Percentiles rank a stretch among this genome's conserved stretches.
Conservation (phyloP, 2,797 vertebrate genomes). For the Poeciliopsis paucimaculata region DNA sequence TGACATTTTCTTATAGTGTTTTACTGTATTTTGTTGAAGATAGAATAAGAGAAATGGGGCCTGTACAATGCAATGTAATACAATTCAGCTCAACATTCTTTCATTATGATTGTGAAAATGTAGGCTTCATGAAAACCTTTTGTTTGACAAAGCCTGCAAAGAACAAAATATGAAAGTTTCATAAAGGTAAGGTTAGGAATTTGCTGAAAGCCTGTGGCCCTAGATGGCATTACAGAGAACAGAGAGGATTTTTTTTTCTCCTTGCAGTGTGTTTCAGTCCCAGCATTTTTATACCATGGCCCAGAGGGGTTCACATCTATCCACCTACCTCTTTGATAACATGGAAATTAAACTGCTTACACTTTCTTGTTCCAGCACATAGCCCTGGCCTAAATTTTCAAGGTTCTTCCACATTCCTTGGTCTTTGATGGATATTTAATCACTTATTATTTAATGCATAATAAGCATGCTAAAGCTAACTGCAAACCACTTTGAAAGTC, state of each 20-base stretch:
- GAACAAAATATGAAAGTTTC: slow-evolving; percentile 17
- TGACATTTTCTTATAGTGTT: background rate
- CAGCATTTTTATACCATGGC: slow-evolving; percentile 56
- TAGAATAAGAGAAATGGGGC: background rate
- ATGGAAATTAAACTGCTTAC: slow-evolving; percentile 26
- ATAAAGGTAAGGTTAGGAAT: slow-evolving; percentile 18
- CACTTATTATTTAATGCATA: background rate
- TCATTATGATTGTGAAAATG: background rate
- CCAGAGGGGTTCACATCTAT: slow-evolving; percentile 28
- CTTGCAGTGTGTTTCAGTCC: slow-evolving; percentile 28
- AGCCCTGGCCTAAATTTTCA: slow-evolving; percentile 13
- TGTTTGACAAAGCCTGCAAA: slow-evolving; percentile 7
- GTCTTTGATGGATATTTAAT: background rate
- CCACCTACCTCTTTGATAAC: slow-evolving; percentile 33
- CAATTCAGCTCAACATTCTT: background rate
- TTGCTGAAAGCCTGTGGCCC: slow-evolving; percentile 41
- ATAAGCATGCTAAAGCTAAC: background rate
- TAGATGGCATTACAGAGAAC: slow-evolving; percentile 29
- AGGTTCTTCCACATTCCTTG: slow-evolving; percentile 6
- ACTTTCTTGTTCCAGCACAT: slow-evolving; percentile 11
- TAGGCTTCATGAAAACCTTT: slow-evolving; percentile 1
- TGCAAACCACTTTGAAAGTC: background rate
- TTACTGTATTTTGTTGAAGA: background rate
- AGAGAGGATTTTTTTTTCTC: slow-evolving; percentile 33
- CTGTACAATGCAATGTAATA: background rate